These are phyloP conservation scores for Drosophila hydei DNA, from an alignment of 1,140 invertebrate species.

Conservation along the genomic window DNA sequence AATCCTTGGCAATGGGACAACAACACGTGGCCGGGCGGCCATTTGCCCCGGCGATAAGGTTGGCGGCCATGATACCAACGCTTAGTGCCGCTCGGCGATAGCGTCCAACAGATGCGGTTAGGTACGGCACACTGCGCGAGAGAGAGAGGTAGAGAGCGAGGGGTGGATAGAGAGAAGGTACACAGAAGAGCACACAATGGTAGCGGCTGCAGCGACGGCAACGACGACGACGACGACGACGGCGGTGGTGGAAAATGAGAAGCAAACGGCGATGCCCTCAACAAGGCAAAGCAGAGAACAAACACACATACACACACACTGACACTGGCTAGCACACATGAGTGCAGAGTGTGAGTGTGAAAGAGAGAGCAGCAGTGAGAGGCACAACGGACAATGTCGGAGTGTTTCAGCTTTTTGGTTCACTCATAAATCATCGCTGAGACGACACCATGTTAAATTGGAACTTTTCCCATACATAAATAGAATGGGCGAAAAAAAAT, in stretches of 20 bases:
- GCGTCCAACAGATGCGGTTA: constrained; percentile 49
- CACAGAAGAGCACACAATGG: constrained; percentile 47
- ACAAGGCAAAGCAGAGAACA: constrained; percentile 30
- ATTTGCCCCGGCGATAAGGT: constrained; percentile 60
- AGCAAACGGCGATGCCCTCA: constrained; percentile 41
- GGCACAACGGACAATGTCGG: constrained; percentile 41
- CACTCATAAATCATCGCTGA: constrained; percentile 75
- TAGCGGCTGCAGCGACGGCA: constrained; percentile 27
- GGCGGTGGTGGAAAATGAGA: constrained; percentile 49
- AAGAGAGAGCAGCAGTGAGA: constrained; percentile 32
- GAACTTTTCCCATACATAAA: constrained; percentile 80
- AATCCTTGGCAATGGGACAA: constrained; percentile 41
- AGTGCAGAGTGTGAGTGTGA: constrained; percentile 7
- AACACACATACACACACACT: constrained; percentile 30
- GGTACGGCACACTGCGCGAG: constrained; percentile 9
- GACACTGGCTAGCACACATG: background rate
- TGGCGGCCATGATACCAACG: constrained; percentile 68
- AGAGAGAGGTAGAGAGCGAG: background rate
- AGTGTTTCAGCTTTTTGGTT: constrained; percentile 71
- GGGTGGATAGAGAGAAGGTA: background rate
- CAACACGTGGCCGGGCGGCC: constrained; percentile 59
- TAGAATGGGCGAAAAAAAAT: constrained; percentile 54
- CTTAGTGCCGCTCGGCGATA: constrained; percentile 60
- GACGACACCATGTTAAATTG: constrained; percentile 81
- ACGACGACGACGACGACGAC: constrained; percentile 17